Evolutionary conservation across 2,888 invertebrate species (phyloP), one percentile per base, ranked within the genome.

Genomic region (Drosophila meridionalis): DNA sequence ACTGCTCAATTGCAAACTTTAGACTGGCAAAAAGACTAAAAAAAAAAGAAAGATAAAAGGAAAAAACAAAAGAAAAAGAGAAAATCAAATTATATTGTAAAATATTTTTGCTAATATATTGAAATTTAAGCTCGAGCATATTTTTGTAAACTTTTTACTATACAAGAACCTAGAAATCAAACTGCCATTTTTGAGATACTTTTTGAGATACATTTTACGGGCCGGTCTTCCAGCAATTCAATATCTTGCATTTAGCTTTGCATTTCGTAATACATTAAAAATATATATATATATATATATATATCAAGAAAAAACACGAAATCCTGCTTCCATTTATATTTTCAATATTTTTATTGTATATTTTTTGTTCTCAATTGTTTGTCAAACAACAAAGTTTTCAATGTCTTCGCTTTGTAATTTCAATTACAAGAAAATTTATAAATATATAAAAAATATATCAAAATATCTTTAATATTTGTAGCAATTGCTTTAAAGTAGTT

Each of bases 321-420:
- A 55, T 52, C 6, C 69, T 71, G 64, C 76, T 80, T 80, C 77
- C 62, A 58, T 50, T 50, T 30, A 69, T 79, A 50, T 67, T 80
- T 72, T 67, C 59, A 62, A 62, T 55, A 63, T 69, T 69, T 72
- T 47, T 56, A 69, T 64, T 70, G 57, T 72, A 58, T 62, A 69
- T 62, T 58, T 53, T 60, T 58, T 42, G n/a, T 7, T 65, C 6
- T 34, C 52, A 32, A 30, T 70, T 63, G 73, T 43, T 79, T 82
- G 76, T 80, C 42, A 75, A 80, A 80, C 69, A 76, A 68, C 70
- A 76, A 73, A 84, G 56, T 83, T 87, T 89, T 89, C 88, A 76
- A 84, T 80, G 91, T 92, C 91, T 91, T 91, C 91, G 83, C 69
- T 75, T 90, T 70, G 91, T 85, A 91, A 91, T 92, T 80, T 80